Evolutionary conservation across 2,797 vertebrate species (phyloP), one percentile per base, ranked within the genome.

Genomic region (Dendrocincla fuliginosa): DNA sequence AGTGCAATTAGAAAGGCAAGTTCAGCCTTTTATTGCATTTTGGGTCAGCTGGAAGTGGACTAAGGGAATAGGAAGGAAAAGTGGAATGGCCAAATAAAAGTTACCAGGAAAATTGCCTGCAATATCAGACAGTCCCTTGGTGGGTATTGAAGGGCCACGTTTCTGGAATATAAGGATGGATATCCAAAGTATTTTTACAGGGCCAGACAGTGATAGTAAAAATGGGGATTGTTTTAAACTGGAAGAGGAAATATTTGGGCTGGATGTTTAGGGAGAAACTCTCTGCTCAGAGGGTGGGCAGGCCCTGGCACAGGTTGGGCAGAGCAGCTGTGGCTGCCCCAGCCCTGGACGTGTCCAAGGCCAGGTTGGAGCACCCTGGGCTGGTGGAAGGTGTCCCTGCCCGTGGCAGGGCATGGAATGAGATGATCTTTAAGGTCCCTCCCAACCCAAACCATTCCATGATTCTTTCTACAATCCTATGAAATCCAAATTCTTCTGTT

Each of bases 371-470:
- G 50, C 37, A 44, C 1, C 50, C 71, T 89, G 79, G 87, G 44
- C 15, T 4, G 6, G 50, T 44, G 71, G 37, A 0, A 52, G 50
- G 24, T 46, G 73, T 64, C 65, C 65, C 80, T 83, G 57, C 24
- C 24, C 87, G 22, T 39, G 71, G 71, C 53, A 74, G 53, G 44
- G 52, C 46, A 24, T 39, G 60, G 24, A 0, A 23, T 3, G 2
- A 28, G 57, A 1, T 64, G 57, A 1, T 8, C 1, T 77, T 11
- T 16, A 0, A 46, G 14, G 7, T 32, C 20, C 7, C 2, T 46
- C 5, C 20, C 50, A 39, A 3, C 5, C n/a, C 35, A 47, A 19
- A 27, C 30, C 52, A 52, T 32, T 3, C 28, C 30, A 25, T 8
- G 20, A 46, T 52, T 25, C 56, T 65, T 59, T 71, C 30, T 24